Evolutionary conservation across 2,888 invertebrate genomes (phyloP).

Genomic region (Zhengitettix transpicula): DNA sequence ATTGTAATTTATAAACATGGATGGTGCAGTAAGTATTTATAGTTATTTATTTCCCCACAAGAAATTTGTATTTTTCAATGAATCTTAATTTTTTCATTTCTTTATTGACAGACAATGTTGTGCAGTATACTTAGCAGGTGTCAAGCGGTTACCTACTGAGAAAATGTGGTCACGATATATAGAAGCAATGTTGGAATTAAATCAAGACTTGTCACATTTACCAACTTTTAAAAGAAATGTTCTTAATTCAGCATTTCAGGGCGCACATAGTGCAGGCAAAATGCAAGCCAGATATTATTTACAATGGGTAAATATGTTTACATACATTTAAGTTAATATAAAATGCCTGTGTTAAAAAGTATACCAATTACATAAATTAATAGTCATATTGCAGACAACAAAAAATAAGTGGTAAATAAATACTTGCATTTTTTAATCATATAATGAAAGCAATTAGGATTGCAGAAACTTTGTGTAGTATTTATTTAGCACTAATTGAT

Average conservation of each 20-base stretch:
- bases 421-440: too few relatives aligned
- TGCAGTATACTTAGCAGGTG: conserved; percentile 31
- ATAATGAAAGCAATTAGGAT: too few relatives aligned
- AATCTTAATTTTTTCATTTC: too few relatives aligned
- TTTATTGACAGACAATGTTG: conserved; percentile 24
- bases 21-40: too few relatives aligned
- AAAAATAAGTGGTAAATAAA: too few relatives aligned
- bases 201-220: conserved; percentile 28
- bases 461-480: too few relatives aligned
- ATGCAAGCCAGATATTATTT: conserved; percentile 33
- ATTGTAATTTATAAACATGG: too few relatives aligned
- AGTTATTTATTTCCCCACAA: not conserved
- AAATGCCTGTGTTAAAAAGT: too few relatives aligned
- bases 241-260: conserved; percentile 31
- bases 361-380: too few relatives aligned
- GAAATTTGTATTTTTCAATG: not conserved
- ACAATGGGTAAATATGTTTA: conserved; percentile 23
- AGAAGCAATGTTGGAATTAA: conserved; percentile 36
- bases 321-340: too few relatives aligned
- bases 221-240: conserved; percentile 31
- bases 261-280: conserved; percentile 29
- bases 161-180: conserved; percentile 39
- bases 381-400: too few relatives aligned
- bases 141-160: conserved; percentile 29
- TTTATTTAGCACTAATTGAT: too few relatives aligned